These are phyloP conservation scores for Anthophora plumipes DNA, from an alignment of 2,888 invertebrate genomes.

Conservation along the genomic window DNA sequence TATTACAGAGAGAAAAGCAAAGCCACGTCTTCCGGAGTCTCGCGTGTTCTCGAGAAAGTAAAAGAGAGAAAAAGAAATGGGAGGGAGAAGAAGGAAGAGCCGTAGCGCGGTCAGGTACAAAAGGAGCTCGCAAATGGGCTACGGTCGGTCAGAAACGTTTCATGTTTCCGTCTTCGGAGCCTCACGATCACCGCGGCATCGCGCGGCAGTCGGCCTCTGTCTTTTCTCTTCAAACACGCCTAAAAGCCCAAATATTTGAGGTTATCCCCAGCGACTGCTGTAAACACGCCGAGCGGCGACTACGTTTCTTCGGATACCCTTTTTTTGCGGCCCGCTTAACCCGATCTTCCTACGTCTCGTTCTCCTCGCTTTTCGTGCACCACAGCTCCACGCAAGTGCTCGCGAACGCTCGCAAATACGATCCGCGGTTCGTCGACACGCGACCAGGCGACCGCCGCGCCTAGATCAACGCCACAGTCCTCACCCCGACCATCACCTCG, in stretches of 20 bases:
- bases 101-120: constrained; percentile 37
- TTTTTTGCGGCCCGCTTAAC: constrained; percentile 30
- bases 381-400: neutral
- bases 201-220: constrained; percentile 70
- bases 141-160: constrained; percentile 65
- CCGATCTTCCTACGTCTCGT: constrained; percentile 10
- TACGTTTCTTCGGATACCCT: constrained; percentile 31
- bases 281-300: constrained; percentile 73
- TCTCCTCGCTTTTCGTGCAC: constrained; percentile 27
- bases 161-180: constrained; percentile 68
- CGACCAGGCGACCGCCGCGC: constrained; percentile 13
- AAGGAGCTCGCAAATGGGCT: constrained; percentile 37
- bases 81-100: constrained; percentile 5
- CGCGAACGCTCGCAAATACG: constrained; percentile 37
- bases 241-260: constrained; percentile 84
- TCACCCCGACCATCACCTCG: too few species aligned
- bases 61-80: neutral
- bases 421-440: constrained; percentile 52
- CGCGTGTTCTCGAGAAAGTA: neutral
- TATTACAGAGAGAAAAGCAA: constrained; percentile 14
- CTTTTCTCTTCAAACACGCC: constrained; percentile 75
- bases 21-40: constrained; percentile 14
- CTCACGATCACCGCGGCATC: constrained; percentile 44
- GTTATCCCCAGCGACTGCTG: constrained; percentile 73
- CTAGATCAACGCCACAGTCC: constrained; percentile 34